Evolutionary conservation across 1,140 invertebrate genomes (phyloP).

Genomic region (Scaptomyza pallida): DNA sequence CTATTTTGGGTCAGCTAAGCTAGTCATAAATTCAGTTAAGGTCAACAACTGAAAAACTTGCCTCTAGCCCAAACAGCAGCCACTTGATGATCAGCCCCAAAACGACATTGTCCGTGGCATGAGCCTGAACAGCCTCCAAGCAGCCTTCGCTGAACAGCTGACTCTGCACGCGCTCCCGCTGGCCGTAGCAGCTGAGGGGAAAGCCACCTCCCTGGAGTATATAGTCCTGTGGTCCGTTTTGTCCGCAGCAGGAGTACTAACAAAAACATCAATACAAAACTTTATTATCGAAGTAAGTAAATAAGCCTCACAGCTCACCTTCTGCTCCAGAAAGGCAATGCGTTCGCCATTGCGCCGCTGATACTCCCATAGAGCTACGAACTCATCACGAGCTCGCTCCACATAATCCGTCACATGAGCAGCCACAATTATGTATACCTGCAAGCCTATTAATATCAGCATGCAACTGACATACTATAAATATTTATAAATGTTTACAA

Average conservation of each 20-base stretch:
- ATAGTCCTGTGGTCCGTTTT: slow-evolving; percentile 62
- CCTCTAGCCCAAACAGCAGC: slow-evolving; percentile 70
- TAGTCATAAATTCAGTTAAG: slow-evolving; percentile 46
- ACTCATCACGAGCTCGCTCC: slow-evolving; percentile 61
- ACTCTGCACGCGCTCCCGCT: slow-evolving; percentile 35
- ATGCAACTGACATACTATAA: slow-evolving; percentile 71
- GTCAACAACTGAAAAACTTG: slow-evolving; percentile 39
- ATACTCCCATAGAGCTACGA: slow-evolving; percentile 63
- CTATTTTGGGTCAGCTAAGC: slow-evolving; percentile 55
- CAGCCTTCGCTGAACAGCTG: slow-evolving; percentile 60
- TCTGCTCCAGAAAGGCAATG: slow-evolving; percentile 62
- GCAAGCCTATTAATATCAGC: slow-evolving; percentile 68
- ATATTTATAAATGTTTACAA: not conserved
- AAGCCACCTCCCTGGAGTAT: slow-evolving; percentile 56
- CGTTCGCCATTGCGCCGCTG: slow-evolving; percentile 47
- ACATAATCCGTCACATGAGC: slow-evolving; percentile 76
- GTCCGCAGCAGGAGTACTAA: slow-evolving; percentile 73
- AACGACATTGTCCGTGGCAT: slow-evolving; percentile 67
- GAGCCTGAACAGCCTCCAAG: slow-evolving; percentile 57
- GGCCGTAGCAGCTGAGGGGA: slow-evolving; percentile 62
- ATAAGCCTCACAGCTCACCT: slow-evolving; percentile 28
- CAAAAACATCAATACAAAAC: not conserved
- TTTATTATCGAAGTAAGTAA: too few relatives aligned
- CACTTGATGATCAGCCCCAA: slow-evolving; percentile 73
- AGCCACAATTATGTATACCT: slow-evolving; percentile 73